These are phyloP conservation scores for Pseudomyrmex dendroicus DNA, from an alignment of 1,140 invertebrate species.

Conservation along the genomic window DNA sequence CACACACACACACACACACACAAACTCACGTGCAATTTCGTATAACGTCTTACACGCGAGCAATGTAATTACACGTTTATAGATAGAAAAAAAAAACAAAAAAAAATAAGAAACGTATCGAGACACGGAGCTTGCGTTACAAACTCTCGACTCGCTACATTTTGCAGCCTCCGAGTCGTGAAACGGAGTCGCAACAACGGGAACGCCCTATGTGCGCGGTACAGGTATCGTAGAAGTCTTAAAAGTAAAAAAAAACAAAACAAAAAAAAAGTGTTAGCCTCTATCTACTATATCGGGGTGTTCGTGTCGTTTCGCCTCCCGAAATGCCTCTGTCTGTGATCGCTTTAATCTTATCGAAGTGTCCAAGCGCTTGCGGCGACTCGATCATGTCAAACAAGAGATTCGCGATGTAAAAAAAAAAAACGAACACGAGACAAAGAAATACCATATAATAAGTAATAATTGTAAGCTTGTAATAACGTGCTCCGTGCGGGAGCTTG, in stretches of 20 bases:
- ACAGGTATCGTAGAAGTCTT: conserved; percentile 67
- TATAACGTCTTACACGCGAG: conserved; percentile 42
- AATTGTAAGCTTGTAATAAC: conserved; percentile 43
- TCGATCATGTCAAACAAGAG: conserved; percentile 45
- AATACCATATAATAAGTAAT: conserved; percentile 71
- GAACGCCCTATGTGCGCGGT: conserved; percentile 64
- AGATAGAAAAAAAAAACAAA: conserved; percentile 41
- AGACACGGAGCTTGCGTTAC: conserved; percentile 74
- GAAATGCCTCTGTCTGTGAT: conserved; percentile 81
- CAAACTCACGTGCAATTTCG: conserved; percentile 54
- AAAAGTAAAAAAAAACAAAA: background rate
- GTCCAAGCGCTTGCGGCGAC: conserved; percentile 75
- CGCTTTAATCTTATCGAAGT: conserved; percentile 80
- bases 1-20: conserved; percentile 1
- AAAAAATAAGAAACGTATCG: conserved; percentile 30
- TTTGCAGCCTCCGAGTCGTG: conserved; percentile 73
- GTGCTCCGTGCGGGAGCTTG: conserved; percentile 76
- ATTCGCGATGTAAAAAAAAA: conserved; percentile 38
- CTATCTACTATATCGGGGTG: conserved; percentile 66
- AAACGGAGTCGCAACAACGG: conserved; percentile 61
- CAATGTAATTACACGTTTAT: conserved; percentile 48
- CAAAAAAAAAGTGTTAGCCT: conserved; percentile 74
- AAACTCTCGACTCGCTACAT: conserved; percentile 74
- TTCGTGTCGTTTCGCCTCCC: conserved; percentile 69
- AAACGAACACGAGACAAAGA: conserved; percentile 60